A percentile compares a stretch with the other conserved stretches of the same genome.
These are phyloP conservation scores for Merluccius polli DNA, from an alignment of 2,797 vertebrate genomes.

Conservation along the genomic window DNA sequence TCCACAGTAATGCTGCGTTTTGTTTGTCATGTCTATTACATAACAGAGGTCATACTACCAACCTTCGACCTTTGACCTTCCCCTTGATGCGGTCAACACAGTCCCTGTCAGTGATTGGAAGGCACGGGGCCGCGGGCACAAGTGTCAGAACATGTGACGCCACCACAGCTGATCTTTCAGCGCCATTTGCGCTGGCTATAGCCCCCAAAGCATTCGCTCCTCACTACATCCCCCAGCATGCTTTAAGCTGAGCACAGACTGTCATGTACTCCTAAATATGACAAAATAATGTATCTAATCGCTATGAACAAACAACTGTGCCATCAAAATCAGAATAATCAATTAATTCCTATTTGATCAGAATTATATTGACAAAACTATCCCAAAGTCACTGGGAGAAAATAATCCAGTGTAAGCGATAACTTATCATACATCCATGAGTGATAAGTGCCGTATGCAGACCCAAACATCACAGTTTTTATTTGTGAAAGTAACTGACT, in stretches of 20 bases:
- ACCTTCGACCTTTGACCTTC: conserved; percentile 38
- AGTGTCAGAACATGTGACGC: conserved; percentile 35
- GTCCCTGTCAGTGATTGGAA: conserved; percentile 52
- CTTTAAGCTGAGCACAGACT: conserved; percentile 20
- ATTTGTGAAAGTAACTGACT: background rate
- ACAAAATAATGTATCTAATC: too few species aligned
- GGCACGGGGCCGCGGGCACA: conserved; percentile 40
- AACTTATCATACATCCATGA: background rate
- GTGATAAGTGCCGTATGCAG: background rate
- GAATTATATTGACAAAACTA: background rate
- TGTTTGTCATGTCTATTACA: conserved; percentile 46
- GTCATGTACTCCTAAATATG: too few species aligned
- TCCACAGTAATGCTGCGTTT: background rate
- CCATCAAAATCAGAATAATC: background rate
- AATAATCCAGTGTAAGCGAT: background rate
- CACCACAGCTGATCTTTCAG: conserved; percentile 53
- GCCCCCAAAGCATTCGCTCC: conserved; percentile 12
- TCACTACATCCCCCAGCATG: conserved; percentile 45
- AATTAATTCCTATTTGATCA: background rate
- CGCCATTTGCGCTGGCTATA: conserved; percentile 52
- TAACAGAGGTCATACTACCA: conserved; percentile 38
- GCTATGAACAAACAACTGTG: too few species aligned
- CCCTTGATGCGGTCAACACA: conserved; percentile 14
- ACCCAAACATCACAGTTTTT: background rate
- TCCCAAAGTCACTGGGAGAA: too few species aligned